Evolutionary conservation across 2,888 invertebrate species (phyloP), one percentile per base, ranked within the genome.

Genomic region (Caenorhabditis zanzibari): DNA sequence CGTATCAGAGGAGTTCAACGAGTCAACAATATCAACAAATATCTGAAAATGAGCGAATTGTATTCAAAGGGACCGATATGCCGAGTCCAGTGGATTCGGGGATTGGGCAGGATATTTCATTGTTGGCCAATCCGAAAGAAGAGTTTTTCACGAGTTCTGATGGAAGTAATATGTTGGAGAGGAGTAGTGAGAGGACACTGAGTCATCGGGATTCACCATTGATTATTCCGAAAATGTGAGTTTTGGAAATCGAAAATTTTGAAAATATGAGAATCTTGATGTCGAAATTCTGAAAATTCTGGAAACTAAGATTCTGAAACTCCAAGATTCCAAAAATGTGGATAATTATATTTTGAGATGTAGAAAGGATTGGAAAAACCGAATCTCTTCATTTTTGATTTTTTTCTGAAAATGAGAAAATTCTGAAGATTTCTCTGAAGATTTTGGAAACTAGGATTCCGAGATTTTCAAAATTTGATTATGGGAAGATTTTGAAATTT

Each of bases 171-270:
- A 47, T 84, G 59, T 63, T 89, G 49, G 90, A 90, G 26, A 52
- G 90, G 56, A 84, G 84, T 59, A 82, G 84, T 41, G 89, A 89
- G 38, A 26, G 89, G 56, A 86, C 88, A 7, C 68, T 89, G 9
- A 82, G 82, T 49, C 90, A 91, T 83, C 81, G 92, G 35, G 91
- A 91, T 56, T 90, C 92, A 7, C 92, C 92, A 9, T 81, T 97
- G 93, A 96, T 97, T 94, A 97, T 97, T 94, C 96, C 97, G 93
- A 97, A 97, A 95, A 94, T 97, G 97, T 97, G 94, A 96, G 96
- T 96, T 93, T 74, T 71, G 59, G 7, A 16, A 10, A 16, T 44
- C 16, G 56, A 64, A 26, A 16, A n/a, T 52, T 9, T 58, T 16
- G 10, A 14, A 10, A 2, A 2, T 41, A 16, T 41, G 41, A 16